Evolutionary conservation across 2,113 vertebrate species (phyloP).

Genomic region (Oreotragus oreotragus): DNA sequence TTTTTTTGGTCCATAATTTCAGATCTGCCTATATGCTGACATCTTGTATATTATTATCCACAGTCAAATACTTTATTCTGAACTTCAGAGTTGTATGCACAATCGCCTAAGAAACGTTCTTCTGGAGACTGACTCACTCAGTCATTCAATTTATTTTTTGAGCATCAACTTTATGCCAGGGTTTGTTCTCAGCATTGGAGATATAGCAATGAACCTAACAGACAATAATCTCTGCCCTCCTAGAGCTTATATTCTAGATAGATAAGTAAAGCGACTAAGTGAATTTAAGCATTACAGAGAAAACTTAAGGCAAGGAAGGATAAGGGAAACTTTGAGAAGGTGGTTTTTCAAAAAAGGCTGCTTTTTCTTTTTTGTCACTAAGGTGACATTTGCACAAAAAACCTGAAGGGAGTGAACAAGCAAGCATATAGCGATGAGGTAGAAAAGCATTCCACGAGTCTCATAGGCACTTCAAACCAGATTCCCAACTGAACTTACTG

Average conservation of each 20-base stretch:
- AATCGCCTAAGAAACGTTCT: neutral
- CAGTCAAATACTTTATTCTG: neutral
- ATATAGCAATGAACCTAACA: neutral
- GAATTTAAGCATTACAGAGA: neutral
- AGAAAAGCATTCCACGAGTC: neutral
- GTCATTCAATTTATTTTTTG: neutral
- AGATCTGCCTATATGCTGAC: neutral
- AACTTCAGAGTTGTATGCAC: neutral
- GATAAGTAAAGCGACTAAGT: neutral
- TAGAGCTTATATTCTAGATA: neutral
- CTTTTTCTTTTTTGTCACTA: neutral
- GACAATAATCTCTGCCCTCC: neutral
- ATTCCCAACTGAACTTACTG: neutral
- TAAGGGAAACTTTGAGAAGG: neutral
- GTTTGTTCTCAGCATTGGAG: neutral
- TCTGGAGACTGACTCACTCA: neutral
- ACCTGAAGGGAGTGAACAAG: neutral
- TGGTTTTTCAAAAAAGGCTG: neutral
- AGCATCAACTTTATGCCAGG: neutral
- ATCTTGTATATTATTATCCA: neutral
- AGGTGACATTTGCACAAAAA: neutral
- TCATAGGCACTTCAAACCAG: neutral
- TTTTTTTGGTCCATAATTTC: neutral
- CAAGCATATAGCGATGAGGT: neutral
- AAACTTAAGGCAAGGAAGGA: neutral